A percentile compares a stretch with the other conserved stretches of the same genome.
Conservation (phyloP, 2,888 invertebrate genomes). For the Campoplex nolae region DNA sequence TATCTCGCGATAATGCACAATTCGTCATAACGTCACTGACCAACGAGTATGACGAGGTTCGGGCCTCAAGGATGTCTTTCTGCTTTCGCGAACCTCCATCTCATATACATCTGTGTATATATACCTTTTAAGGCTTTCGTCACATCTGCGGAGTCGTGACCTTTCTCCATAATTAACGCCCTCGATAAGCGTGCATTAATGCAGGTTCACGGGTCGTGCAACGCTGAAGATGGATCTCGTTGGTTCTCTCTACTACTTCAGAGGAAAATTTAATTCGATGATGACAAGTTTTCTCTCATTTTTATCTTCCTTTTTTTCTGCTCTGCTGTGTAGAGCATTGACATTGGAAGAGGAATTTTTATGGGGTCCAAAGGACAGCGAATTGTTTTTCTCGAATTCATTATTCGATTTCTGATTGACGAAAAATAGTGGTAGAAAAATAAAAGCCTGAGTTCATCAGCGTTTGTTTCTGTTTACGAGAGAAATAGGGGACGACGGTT, state of each 20-base stretch:
- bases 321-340: background rate
- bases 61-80: constrained; percentile 39
- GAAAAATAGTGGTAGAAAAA: background rate
- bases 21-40: constrained; percentile 65
- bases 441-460: background rate
- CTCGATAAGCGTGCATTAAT: constrained; percentile 63
- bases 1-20: constrained; percentile 45
- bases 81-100: background rate
- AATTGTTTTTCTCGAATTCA: too few relatives aligned
- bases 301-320: background rate
- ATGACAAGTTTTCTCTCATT: constrained; percentile 7
- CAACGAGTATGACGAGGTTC: constrained; percentile 56
- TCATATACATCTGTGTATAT: too few relatives aligned
- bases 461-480: too few relatives aligned
- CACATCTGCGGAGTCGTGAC: constrained; percentile 57
- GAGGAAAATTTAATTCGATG: constrained; percentile 40
- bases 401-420: background rate
- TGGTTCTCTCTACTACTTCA: constrained; percentile 1
- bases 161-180: constrained; percentile 66
- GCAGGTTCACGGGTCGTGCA: constrained; percentile 57
- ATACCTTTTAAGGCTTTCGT: background rate
- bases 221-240: constrained; percentile 14
- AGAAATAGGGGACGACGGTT: too few relatives aligned
- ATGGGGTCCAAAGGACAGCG: too few relatives aligned
- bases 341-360: background rate